phyloP scores from a whole-genome alignment of 1,140 invertebrate species.

The Plectus sambesii region DNA sequence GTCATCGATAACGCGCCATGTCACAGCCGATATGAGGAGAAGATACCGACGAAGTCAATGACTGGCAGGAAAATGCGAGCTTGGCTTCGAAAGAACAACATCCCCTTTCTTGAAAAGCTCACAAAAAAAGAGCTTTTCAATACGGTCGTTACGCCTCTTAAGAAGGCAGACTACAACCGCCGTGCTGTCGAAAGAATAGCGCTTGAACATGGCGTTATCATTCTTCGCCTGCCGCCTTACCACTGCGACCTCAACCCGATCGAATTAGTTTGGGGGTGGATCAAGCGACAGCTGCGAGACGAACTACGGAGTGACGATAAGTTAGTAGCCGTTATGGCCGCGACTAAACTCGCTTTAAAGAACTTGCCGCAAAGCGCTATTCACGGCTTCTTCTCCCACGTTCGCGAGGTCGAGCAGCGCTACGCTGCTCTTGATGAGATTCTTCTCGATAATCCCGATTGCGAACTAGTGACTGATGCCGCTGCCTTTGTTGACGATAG shows the following conservation, averaged over 20 bases:
- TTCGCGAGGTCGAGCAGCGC: no score
- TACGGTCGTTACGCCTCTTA: background rate
- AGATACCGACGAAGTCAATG: background rate
- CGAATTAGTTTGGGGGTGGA: slow-evolving; percentile 5
- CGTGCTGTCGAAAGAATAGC: background rate
- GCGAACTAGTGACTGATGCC: no score
- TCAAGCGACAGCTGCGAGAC: background rate
- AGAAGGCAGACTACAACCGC: background rate
- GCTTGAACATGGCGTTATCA: background rate
- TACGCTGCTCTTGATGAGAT: no score
- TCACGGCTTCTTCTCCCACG: no score
- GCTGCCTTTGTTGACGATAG: no score
- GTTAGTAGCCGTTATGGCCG: no score
- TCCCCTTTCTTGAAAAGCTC: background rate
- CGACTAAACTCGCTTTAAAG: no score
- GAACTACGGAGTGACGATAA: no score
- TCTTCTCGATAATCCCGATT: no score
- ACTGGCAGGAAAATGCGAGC: slow-evolving; percentile 1
- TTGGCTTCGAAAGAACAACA: background rate
- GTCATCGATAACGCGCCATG: slow-evolving; percentile 6
- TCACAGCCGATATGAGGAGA: background rate
- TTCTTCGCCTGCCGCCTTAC: slow-evolving; percentile 2
- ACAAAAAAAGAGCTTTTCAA: background rate
- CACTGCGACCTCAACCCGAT: slow-evolving; percentile 5
- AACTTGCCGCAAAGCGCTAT: no score